Evolutionary conservation across 2,113 vertebrate species (phyloP).

Genomic region (Xenopus laevis): DNA sequence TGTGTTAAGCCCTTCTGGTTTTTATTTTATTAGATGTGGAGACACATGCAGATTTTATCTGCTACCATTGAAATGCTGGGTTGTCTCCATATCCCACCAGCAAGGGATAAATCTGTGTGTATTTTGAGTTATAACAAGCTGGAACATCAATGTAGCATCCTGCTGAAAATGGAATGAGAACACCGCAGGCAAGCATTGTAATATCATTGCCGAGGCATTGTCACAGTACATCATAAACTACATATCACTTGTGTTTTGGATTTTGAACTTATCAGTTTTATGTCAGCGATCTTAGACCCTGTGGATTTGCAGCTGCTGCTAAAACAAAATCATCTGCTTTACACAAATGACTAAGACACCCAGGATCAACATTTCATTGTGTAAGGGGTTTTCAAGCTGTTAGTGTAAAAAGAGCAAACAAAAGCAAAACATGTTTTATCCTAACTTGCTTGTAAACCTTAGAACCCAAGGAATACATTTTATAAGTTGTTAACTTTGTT

Average conservation of each 20-base stretch:
- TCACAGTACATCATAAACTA: constrained; percentile 34
- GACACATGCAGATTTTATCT: constrained; percentile 46
- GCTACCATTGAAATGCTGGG: constrained; percentile 36
- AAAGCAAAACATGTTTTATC: constrained; percentile 13
- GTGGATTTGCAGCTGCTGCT: constrained; percentile 49
- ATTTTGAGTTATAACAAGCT: constrained; percentile 28
- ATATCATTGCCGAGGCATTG: constrained; percentile 27
- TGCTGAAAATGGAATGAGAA: constrained; percentile 45
- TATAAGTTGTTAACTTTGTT: too few relatives aligned
- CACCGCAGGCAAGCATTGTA: neutral
- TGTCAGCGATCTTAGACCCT: constrained; percentile 49
- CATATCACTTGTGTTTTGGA: constrained; percentile 42
- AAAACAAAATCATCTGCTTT: constrained; percentile 48
- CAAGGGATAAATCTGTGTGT: constrained; percentile 23
- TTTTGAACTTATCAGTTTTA: constrained; percentile 53
- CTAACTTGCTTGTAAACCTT: constrained; percentile 1
- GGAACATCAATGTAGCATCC: constrained; percentile 45
- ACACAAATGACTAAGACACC: constrained; percentile 50
- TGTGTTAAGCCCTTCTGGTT: constrained; percentile 34
- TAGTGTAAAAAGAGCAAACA: constrained; percentile 13
- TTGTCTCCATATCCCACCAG: constrained; percentile 30
- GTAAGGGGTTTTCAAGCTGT: constrained; percentile 15
- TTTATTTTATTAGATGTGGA: constrained; percentile 45
- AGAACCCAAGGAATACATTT: neutral
- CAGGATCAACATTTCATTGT: constrained; percentile 43